Conservation (phyloP, 1,140 invertebrate genomes). For the Ruditapes philippinarum region DNA sequence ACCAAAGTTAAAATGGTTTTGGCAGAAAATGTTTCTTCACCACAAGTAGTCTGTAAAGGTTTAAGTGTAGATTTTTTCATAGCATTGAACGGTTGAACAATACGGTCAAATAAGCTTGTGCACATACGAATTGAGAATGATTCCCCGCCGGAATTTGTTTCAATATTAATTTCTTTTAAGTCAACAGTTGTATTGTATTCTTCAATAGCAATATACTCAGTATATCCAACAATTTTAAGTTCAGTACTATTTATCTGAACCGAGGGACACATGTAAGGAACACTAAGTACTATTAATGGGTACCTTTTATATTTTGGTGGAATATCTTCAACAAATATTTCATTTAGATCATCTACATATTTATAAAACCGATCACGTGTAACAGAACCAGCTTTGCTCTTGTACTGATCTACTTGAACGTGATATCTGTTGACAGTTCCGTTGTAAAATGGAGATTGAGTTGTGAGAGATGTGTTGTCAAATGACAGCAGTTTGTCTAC, state of each 20-base stretch:
- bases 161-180: not conserved
- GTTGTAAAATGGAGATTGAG: not conserved
- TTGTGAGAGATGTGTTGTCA: not conserved
- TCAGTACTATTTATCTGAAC: not conserved
- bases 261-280: not conserved
- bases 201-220: not conserved
- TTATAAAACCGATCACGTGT: not conserved
- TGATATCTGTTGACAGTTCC: not conserved
- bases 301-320: not conserved
- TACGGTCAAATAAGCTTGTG: not conserved
- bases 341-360: not conserved
- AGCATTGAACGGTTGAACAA: not conserved
- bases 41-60: not conserved
- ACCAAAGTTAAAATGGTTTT: conserved; percentile 74
- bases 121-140: conserved; percentile 8
- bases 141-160: not conserved
- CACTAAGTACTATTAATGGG: not conserved
- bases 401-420: not conserved
- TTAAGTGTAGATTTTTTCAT: too few species aligned
- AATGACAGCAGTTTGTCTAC: too few species aligned
- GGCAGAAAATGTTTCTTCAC: not conserved
- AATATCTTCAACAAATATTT: too few species aligned
- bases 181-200: not conserved
- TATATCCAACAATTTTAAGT: not conserved
- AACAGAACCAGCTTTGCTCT: not conserved